Conservation (phyloP, 1,140 invertebrate species). For the Scaptodrosophila lebanonensis region DNA sequence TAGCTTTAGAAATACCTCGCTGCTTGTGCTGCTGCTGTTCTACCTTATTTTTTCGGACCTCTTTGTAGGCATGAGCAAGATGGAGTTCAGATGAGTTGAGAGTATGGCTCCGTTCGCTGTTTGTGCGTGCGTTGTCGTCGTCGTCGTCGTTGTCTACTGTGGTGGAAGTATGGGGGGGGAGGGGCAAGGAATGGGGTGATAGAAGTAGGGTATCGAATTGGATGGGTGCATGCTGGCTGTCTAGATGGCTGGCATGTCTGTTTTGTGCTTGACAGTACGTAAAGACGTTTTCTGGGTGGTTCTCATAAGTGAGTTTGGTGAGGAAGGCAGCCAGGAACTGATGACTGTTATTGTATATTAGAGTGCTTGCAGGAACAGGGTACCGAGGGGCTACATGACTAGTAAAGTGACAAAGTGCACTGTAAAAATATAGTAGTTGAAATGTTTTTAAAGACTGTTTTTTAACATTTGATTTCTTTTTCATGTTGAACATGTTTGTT, state of each 20-base stretch:
- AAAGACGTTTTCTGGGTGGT: slow-evolving; percentile 51
- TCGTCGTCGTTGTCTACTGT: too few relatives aligned
- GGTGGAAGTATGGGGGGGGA: too few relatives aligned
- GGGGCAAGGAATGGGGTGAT: too few relatives aligned
- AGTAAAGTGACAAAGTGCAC: too few relatives aligned
- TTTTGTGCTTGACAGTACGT: slow-evolving; percentile 55
- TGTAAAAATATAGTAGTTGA: too few relatives aligned
- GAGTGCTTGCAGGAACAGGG: too few relatives aligned
- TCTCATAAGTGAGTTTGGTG: slow-evolving; percentile 2
- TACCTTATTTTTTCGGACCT: slow-evolving; percentile 37
- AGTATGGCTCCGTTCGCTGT: slow-evolving; percentile 26
- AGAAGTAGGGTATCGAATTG: background rate
- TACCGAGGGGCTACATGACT: too few relatives aligned
- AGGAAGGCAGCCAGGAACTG: slow-evolving; percentile 43
- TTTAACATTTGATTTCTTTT: too few relatives aligned
- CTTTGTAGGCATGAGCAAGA: slow-evolving; percentile 40
- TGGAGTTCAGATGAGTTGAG: slow-evolving; percentile 57
- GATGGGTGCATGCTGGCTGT: slow-evolving; percentile 26
- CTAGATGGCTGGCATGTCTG: slow-evolving; percentile 53
- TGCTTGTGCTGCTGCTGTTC: slow-evolving; percentile 29
- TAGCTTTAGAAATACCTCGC: slow-evolving; percentile 62
- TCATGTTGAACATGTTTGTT: too few relatives aligned
- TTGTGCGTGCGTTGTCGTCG: slow-evolving; percentile 26
- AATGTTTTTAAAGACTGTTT: too few relatives aligned
- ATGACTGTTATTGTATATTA: slow-evolving; percentile 62